These are phyloP conservation scores for Halichondria panicea DNA, from an alignment of 37 sponge, comb jelly and placozoan genomes.

Conservation along the genomic window DNA sequence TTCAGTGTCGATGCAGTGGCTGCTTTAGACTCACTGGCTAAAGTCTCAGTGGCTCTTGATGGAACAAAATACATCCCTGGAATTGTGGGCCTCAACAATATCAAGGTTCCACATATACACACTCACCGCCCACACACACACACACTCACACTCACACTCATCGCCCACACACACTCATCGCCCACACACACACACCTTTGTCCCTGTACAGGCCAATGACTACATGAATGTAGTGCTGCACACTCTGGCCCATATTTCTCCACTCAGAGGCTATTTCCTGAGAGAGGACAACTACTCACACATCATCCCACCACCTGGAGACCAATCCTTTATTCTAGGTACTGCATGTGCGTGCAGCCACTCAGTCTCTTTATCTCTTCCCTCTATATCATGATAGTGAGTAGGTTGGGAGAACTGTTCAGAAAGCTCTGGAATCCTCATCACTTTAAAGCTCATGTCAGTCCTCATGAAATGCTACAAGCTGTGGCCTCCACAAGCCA, in stretches of 20 bases:
- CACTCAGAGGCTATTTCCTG: conserved; percentile 89
- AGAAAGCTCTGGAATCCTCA: conserved; percentile 97
- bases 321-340: conserved; percentile 85
- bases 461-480: conserved; percentile 99
- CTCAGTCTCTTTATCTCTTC: background rate
- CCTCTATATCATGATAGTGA: conserved; percentile 39
- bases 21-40: conserved; percentile 53
- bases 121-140: background rate
- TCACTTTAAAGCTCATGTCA: conserved; percentile 94
- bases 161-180: background rate
- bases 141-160: background rate
- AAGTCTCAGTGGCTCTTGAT: conserved; percentile 81
- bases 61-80: conserved; percentile 93
- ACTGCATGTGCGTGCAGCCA: background rate
- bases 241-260: conserved; percentile 84
- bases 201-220: conserved; percentile 82
- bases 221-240: conserved; percentile 98
- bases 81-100: conserved; percentile 91
- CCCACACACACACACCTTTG: background rate
- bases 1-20: conserved; percentile 77
- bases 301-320: conserved; percentile 92
- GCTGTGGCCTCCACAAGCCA: conserved; percentile 88
- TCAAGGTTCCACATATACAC: conserved; percentile 41
- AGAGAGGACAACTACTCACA: conserved; percentile 76
- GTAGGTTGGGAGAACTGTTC: conserved; percentile 91